Percentiles rank a stretch among this genome's conserved stretches.
phyloP scores from a whole-genome alignment of 1,140 invertebrate species.

The Leguminivora glycinivorella region DNA sequence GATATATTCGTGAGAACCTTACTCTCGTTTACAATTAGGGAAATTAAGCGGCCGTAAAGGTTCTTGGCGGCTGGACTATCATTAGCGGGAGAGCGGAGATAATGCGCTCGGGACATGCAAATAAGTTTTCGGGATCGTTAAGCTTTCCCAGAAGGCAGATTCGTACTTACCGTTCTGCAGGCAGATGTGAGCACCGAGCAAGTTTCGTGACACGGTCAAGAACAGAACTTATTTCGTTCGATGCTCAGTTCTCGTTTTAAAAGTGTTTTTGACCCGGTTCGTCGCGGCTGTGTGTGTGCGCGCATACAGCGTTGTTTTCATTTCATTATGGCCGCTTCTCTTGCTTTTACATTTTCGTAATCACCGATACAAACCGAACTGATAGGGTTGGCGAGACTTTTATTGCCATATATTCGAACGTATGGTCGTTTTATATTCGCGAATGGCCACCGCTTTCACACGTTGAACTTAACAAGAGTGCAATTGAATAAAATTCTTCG shows the following conservation, averaged over 20 bases:
- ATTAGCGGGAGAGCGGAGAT: slow-evolving; percentile 65
- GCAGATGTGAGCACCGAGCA: slow-evolving; percentile 66
- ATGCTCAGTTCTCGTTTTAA: slow-evolving; percentile 68
- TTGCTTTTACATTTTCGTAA: slow-evolving; percentile 76
- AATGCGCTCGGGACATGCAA: slow-evolving; percentile 73
- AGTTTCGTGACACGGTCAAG: slow-evolving; percentile 72
- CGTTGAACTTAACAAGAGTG: slow-evolving; percentile 39
- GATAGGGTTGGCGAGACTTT: slow-evolving; percentile 57
- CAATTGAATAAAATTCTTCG: slow-evolving; percentile 19
- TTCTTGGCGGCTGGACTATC: slow-evolving; percentile 68
- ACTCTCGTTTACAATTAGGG: slow-evolving; percentile 69
- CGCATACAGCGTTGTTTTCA: slow-evolving; percentile 66
- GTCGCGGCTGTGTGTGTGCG: slow-evolving; percentile 52
- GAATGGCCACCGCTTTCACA: slow-evolving; percentile 37
- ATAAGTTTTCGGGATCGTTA: slow-evolving; percentile 69
- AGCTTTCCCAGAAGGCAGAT: slow-evolving; percentile 74
- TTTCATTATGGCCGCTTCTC: slow-evolving; percentile 73
- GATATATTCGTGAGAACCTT: slow-evolving; percentile 73
- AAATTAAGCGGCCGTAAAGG: slow-evolving; percentile 70
- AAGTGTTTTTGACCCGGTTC: slow-evolving; percentile 76
- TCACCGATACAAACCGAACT: slow-evolving; percentile 61
- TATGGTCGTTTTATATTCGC: slow-evolving; percentile 32
- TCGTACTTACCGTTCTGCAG: slow-evolving; percentile 61
- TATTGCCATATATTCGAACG: slow-evolving; percentile 39
- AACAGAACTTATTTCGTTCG: slow-evolving; percentile 70